Base-by-base conservation (phyloP, 1,140 invertebrate genomes). In the Dinoponera quadriceps region DNA sequence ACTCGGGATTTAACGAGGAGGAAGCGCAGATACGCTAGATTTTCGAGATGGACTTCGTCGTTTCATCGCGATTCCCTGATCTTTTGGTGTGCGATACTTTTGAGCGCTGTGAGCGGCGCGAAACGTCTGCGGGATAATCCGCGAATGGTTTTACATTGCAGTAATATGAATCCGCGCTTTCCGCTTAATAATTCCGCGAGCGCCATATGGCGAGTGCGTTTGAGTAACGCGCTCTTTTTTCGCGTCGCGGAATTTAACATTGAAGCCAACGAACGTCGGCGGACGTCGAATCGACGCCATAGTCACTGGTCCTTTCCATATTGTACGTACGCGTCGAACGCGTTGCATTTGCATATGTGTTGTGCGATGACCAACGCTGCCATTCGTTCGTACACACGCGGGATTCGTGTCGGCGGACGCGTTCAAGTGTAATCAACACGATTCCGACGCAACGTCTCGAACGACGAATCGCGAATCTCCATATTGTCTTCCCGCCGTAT, bases 271-370 rank as follows among this genome's bases (percentile, higher is more conserved):
- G 9, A n/a, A 20, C n/a, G n/a, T n/a, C n/a, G 4, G n/a, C 1
- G 38, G 38, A 33, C 62, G 62, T 48, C 51, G 62, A 77, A 66
- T 77, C n/a, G 27, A 65, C 65, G 33, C 29, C 27, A n/a, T 55
- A 20, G 74, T 54, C 54, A 77, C 73, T n/a, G n/a, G 20, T 69
- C 75, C 14, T 22, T 20, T 69, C 27, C 51, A 69, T 71, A 71
- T 69, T 69, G 75, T 51, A 48, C 44, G 65, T 65, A 59, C 59
- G 18, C 22, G 22, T 20, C 63, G 49, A 57, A 69, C 22, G 27
- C 68, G 20, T 68, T 27, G 33, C 51, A 80, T 80, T 80, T 29
- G 51, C 65, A 80, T 71, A 71, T 27, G 29, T 51, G 38, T 22
- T 57, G 20, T 71, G 66, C 20, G 29, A 69, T 72, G 69, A 72